Percentiles rank a stretch among this genome's conserved stretches.
Evolutionary conservation across 2,797 vertebrate species (phyloP).

Genomic region (Distichodus sexfasciatus): DNA sequence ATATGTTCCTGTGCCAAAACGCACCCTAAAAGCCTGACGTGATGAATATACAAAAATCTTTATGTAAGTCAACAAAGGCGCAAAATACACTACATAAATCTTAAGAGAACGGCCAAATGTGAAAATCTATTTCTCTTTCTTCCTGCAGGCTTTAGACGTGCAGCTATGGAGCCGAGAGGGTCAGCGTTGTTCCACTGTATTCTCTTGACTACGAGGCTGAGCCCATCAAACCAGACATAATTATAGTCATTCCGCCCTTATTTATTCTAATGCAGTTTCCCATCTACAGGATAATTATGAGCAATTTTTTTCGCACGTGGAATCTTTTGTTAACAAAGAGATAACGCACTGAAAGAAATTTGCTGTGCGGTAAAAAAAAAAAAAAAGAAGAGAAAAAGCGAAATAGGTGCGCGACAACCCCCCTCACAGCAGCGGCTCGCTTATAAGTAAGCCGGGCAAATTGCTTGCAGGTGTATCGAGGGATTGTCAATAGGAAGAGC

Average conservation of each 20-base stretch:
- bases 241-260: slow-evolving; percentile 99
- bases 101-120: slow-evolving; percentile 7
- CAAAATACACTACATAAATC: slow-evolving; percentile 23
- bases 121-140: slow-evolving; percentile 21
- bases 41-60: too few species aligned
- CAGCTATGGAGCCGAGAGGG: slow-evolving; percentile 99
- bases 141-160: slow-evolving; percentile 80
- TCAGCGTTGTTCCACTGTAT: slow-evolving; percentile 99
- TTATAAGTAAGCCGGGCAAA: slow-evolving; percentile 92
- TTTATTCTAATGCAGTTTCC: slow-evolving; percentile 99
- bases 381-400: slow-evolving; percentile 57
- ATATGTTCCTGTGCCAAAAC: too few species aligned
- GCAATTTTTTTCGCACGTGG: slow-evolving; percentile 97
- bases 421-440: slow-evolving; percentile 85
- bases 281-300: slow-evolving; percentile 99
- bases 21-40: too few species aligned
- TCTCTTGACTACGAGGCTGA: slow-evolving; percentile 99
- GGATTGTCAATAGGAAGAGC: slow-evolving; percentile 88
- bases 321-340: slow-evolving; percentile 99
- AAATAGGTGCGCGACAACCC: slow-evolving; percentile 90
- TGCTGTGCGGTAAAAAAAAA: slow-evolving; percentile 82
- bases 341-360: slow-evolving; percentile 97
- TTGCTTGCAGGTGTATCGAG: slow-evolving; percentile 99
- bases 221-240: slow-evolving; percentile 99
- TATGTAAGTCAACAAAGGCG: too few species aligned